These are phyloP conservation scores for Ceraclea dissimilis DNA, from an alignment of 2,888 invertebrate genomes.

Conservation along the genomic window DNA sequence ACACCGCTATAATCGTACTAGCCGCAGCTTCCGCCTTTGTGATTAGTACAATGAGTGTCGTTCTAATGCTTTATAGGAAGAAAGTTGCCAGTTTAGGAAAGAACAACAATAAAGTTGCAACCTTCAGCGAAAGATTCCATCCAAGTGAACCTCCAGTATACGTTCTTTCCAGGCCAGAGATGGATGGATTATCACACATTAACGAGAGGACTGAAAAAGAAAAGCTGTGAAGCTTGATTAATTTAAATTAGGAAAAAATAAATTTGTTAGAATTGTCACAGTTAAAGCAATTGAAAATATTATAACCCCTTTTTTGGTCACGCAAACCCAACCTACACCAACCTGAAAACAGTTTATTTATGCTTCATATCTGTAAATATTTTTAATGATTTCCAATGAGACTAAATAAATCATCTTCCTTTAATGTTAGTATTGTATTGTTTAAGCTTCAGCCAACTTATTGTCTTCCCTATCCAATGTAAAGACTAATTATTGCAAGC, in stretches of 20 bases:
- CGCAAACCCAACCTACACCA: too few species aligned
- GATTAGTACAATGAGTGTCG: conserved; percentile 66
- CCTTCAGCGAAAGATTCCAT: conserved; percentile 50
- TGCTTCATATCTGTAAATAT: too few species aligned
- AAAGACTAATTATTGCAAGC: too few species aligned
- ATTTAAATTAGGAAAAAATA: not conserved
- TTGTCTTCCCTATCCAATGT: too few species aligned
- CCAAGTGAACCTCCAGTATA: conserved; percentile 60
- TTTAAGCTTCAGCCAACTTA: too few species aligned
- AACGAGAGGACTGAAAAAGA: conserved; percentile 15
- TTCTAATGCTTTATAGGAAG: conserved; percentile 66
- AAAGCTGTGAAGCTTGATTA: conserved; percentile 4
- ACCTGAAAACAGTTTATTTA: too few species aligned
- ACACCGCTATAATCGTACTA: conserved; percentile 68
- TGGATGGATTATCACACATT: conserved; percentile 31
- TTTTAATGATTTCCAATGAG: too few species aligned
- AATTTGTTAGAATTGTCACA: not conserved
- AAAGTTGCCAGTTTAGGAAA: conserved; percentile 50
- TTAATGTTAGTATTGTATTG: too few species aligned
- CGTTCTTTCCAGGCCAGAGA: conserved; percentile 60
- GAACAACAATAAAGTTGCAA: conserved; percentile 41
- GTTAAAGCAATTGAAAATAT: too few species aligned
- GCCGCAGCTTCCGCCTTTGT: conserved; percentile 74
- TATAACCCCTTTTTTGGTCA: too few species aligned
- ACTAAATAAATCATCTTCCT: too few species aligned